Percentiles rank a stretch among this genome's conserved stretches.
Conservation (phyloP, 2,888 invertebrate species). For the Sicus ferrugineus region DNA sequence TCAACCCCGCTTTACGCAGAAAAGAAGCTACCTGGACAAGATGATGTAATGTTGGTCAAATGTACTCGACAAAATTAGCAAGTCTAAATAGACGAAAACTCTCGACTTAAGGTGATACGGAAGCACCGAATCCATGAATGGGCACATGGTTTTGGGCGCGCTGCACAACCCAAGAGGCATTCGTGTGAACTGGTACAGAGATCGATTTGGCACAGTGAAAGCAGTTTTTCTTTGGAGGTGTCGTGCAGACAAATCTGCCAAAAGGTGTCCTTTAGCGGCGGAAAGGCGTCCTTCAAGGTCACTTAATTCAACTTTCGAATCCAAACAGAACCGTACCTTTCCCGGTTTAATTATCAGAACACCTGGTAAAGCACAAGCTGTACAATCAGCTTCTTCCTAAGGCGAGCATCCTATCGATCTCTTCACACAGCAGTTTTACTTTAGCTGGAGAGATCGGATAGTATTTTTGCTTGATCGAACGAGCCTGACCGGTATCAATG, state of each 20-base stretch:
- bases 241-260: slow-evolving; percentile 31
- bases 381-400: too few species aligned
- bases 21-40: slow-evolving; percentile 25
- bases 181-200: slow-evolving; percentile 31
- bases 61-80: slow-evolving; percentile 27
- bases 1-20: slow-evolving; percentile 22
- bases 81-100: slow-evolving; percentile 35
- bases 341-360: too few species aligned
- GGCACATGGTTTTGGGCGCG: slow-evolving; percentile 36
- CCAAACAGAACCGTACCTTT: too few species aligned
- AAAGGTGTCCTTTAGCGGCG: slow-evolving; percentile 29
- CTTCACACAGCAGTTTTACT: too few species aligned
- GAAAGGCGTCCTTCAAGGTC: too few species aligned
- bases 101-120: too few species aligned
- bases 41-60: slow-evolving; percentile 24
- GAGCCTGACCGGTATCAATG: neutral
- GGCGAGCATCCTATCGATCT: too few species aligned
- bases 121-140: slow-evolving; percentile 39
- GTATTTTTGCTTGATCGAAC: neutral
- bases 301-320: too few species aligned
- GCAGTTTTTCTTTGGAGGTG: slow-evolving; percentile 16
- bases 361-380: too few species aligned
- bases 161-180: slow-evolving; percentile 37
- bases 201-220: too few species aligned
- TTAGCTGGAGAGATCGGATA: too few species aligned